Percentiles rank a stretch among this genome's conserved stretches.
Evolutionary conservation across 1,140 invertebrate species (phyloP).

Genomic region (Aphelenchoides fujianensis): DNA sequence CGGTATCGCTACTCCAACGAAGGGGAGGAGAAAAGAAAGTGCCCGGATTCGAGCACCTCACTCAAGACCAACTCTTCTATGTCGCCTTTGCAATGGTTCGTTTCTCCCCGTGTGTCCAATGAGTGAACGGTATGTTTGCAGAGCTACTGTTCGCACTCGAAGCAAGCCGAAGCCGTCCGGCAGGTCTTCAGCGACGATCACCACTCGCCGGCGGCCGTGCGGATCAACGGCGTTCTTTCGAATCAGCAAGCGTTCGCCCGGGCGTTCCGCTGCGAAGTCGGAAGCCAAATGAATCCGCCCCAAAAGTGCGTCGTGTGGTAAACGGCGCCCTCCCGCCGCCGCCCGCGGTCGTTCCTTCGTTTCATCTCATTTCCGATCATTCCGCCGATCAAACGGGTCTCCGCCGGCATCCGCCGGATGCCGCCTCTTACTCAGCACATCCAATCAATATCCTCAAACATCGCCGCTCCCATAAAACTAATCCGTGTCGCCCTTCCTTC

Average conservation of each 20-base stretch:
- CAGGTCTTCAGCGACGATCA: slow-evolving; percentile 13
- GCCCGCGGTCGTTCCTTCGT: not conserved
- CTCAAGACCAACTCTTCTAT: slow-evolving; percentile 58
- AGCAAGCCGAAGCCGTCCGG: slow-evolving; percentile 12
- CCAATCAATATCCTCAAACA: not conserved
- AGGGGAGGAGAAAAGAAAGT: slow-evolving; percentile 44
- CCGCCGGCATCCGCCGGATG: slow-evolving; percentile 1
- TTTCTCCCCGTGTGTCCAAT: not conserved
- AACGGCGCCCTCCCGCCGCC: not conserved
- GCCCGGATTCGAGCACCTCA: slow-evolving; percentile 44
- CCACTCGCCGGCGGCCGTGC: not conserved
- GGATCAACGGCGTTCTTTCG: slow-evolving; percentile 12
- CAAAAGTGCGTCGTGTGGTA: slow-evolving; percentile 14
- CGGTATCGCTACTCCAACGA: slow-evolving; percentile 42
- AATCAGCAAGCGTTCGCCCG: slow-evolving; percentile 2
- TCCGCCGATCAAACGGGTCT: not conserved
- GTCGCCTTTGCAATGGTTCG: slow-evolving; percentile 24
- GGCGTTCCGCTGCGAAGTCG: slow-evolving; percentile 3
- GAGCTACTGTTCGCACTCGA: slow-evolving; percentile 16
- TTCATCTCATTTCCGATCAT: not conserved
- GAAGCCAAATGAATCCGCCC: not conserved
- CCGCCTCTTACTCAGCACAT: not conserved
- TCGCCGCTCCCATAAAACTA: not conserved
- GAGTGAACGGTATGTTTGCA: not conserved
- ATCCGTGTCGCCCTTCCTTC: too few species aligned